Evolutionary conservation across 2,113 vertebrate species (phyloP), one percentile per base, ranked within the genome.

Genomic region (Planiliza haematocheilus): DNA sequence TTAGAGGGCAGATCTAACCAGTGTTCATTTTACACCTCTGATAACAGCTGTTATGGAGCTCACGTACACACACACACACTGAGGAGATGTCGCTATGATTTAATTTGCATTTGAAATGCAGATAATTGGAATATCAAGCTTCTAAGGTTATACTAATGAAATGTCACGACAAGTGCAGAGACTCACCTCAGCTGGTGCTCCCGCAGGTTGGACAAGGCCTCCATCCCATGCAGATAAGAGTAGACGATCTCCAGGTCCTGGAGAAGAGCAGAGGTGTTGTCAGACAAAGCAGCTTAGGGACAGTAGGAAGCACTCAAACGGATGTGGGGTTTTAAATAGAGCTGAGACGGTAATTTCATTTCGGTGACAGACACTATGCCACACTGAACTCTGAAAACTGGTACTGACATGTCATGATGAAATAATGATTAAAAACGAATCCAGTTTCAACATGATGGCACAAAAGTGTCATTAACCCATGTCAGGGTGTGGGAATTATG

Each of bases 161-260:
- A 18, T 14, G 14, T 0, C 4, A 13, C 30, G 10, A 24, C 7
- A 4, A 17, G 45, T 17, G 42, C 38, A 41, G 14, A 61, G 18
- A 39, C 91, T 87, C 89, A 98, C 98, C 97, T 96, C 69, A 99
- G 93, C 83, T 99, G 98, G 88, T 98, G 98, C 52, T 99, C 98
- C 51, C 98, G 92, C 70, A 99, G 93, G 90, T 99, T 99, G 62
- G 97, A 99, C 79, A 99, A 90, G 18, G 98, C 98, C 91, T 99
- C 98, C 98, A 99, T 99, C 17, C 98, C 98, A 43, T 99, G 98
- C 60, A 99, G 94, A 84, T 99, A 99, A 0, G 97, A 99, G 89
- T 99, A 99, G 10, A 99, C 97, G 10, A 99, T 97, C 92, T 99
- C 97, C 94, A 99, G 91, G 86, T 99, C 97, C 98, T 99, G 90